A percentile compares a stretch with the other conserved stretches of the same genome.
Conservation (phyloP, 1,140 invertebrate species). For the Drosophila nigrodunni region DNA sequence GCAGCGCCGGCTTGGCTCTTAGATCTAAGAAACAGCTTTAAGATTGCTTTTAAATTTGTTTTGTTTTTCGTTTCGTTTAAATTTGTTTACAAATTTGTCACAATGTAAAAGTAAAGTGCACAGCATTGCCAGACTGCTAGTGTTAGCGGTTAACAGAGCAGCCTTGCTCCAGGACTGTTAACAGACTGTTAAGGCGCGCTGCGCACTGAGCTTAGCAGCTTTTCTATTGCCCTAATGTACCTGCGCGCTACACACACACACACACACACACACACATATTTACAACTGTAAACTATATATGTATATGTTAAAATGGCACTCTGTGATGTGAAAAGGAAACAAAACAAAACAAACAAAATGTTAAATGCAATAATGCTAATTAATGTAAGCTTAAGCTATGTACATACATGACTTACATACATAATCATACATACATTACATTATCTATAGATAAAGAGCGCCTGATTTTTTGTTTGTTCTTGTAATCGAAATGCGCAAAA, state of each 20-base stretch:
- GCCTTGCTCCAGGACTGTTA: constrained; percentile 2
- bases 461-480: not conserved
- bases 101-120: constrained; percentile 24
- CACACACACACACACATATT: constrained; percentile 6
- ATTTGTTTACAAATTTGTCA: not conserved
- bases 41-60: not conserved
- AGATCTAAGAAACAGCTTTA: constrained; percentile 68
- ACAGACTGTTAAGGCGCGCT: constrained; percentile 2
- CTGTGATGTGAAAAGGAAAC: constrained; percentile 36
- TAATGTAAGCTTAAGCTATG: constrained; percentile 12
- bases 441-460: constrained; percentile 17
- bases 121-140: constrained; percentile 16
- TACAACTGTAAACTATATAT: constrained; percentile 34
- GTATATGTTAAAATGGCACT: constrained; percentile 21
- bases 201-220: constrained; percentile 13
- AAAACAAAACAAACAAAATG: not conserved
- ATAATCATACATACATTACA: constrained; percentile 12
- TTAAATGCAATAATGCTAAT: not conserved
- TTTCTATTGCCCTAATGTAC: constrained; percentile 28
- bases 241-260: constrained; percentile 28
- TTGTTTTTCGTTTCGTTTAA: constrained; percentile 6
- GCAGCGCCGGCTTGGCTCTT: constrained; percentile 52
- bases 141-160: constrained; percentile 1
- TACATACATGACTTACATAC: constrained; percentile 4
- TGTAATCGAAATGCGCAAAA: not conserved